These are phyloP conservation scores for Timandra comae DNA, from an alignment of 2,888 invertebrate genomes.

Conservation along the genomic window DNA sequence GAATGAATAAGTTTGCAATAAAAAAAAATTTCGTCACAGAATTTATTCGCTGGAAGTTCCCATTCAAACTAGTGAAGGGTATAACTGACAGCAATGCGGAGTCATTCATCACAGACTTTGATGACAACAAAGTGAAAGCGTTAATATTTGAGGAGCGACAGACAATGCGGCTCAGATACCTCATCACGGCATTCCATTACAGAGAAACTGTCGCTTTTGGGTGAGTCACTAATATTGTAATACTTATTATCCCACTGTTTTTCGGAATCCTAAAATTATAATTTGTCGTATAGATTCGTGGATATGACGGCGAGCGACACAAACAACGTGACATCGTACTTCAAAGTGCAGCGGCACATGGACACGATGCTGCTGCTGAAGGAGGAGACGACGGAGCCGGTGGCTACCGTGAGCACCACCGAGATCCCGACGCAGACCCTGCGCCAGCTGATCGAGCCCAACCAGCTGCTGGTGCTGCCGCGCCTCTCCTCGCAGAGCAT, in stretches of 20 bases:
- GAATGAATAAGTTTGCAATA: neutral
- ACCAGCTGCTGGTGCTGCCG: constrained; percentile 92
- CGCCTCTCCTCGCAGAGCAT: constrained; percentile 91
- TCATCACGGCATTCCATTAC: constrained; percentile 91
- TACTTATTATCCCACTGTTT: neutral
- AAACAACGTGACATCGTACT: constrained; percentile 79
- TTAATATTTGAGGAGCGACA: constrained; percentile 89
- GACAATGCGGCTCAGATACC: constrained; percentile 88
- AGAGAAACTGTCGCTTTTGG: constrained; percentile 92
- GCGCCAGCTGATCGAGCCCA: constrained; percentile 90
- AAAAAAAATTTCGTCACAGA: constrained; percentile 69
- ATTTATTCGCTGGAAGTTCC: constrained; percentile 91
- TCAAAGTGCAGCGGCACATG: constrained; percentile 80
- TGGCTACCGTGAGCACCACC: constrained; percentile 91
- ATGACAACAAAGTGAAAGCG: constrained; percentile 93
- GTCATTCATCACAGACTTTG: constrained; percentile 90
- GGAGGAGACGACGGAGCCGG: constrained; percentile 87
- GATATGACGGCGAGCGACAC: constrained; percentile 79
- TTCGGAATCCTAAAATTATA: no score
- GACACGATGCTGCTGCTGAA: constrained; percentile 88
- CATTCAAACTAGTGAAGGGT: constrained; percentile 84
- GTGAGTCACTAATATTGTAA: constrained; percentile 50
- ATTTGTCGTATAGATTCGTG: constrained; percentile 75
- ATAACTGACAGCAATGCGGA: constrained; percentile 85
- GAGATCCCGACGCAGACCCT: constrained; percentile 93